A percentile compares a stretch with the other conserved stretches of the same genome.
These are phyloP conservation scores for Triplophysa bombifrons DNA, from an alignment of 2,797 vertebrate species.

Conservation along the genomic window DNA sequence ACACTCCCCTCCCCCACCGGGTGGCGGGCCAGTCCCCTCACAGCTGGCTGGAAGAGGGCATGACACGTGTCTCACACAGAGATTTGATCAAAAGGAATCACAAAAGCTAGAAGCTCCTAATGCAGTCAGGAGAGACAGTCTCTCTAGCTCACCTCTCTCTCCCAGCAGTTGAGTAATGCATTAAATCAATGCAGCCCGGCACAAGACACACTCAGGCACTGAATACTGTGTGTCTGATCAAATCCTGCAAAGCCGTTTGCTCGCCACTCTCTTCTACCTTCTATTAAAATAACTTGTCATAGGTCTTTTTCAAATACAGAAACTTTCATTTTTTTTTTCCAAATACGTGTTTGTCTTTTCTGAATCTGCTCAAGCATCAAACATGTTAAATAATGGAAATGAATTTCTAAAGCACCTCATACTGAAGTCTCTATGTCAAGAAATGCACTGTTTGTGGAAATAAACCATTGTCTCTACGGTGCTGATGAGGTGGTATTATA, in stretches of 20 bases:
- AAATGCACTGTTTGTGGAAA: not conserved
- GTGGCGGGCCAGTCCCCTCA: slow-evolving; percentile 89
- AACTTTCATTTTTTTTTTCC: slow-evolving; percentile 22
- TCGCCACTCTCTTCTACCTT: slow-evolving; percentile 68
- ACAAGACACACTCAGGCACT: slow-evolving; percentile 74
- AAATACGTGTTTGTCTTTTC: not conserved
- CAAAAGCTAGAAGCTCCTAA: slow-evolving; percentile 86
- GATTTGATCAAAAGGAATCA: slow-evolving; percentile 94
- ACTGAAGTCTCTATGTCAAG: not conserved
- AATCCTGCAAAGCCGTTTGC: slow-evolving; percentile 80
- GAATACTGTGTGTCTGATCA: slow-evolving; percentile 66
- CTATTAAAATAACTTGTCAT: slow-evolving; percentile 56
- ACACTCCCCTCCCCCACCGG: slow-evolving; percentile 75
- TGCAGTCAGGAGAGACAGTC: slow-evolving; percentile 81
- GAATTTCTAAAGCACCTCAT: not conserved
- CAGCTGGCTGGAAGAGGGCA: slow-evolving; percentile 87
- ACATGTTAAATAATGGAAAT: not conserved
- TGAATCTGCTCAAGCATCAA: not conserved
- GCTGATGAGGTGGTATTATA: slow-evolving; percentile 16
- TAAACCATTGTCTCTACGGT: not conserved
- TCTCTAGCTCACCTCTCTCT: slow-evolving; percentile 51
- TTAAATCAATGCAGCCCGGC: slow-evolving; percentile 87
- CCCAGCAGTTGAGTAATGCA: slow-evolving; percentile 81
- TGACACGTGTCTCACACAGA: slow-evolving; percentile 95
- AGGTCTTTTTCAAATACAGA: slow-evolving; percentile 38